These are phyloP conservation scores for Isotomurus palustris DNA, from an alignment of 2,888 invertebrate genomes.

Conservation along the genomic window DNA sequence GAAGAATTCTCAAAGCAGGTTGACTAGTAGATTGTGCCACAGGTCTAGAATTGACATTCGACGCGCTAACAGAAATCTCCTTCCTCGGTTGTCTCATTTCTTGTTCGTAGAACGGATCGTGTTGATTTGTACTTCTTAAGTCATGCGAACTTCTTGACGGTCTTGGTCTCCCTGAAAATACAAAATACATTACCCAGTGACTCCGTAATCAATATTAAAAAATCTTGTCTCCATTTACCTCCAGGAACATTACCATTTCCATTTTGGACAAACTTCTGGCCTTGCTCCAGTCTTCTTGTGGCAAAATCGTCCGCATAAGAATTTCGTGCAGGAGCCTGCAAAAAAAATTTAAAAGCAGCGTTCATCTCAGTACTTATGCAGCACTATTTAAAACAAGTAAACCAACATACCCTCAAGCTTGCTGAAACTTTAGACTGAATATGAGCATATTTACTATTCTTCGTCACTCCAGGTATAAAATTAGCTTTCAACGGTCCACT, in stretches of 20 bases:
- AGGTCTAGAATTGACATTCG: not conserved
- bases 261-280: conserved; percentile 1
- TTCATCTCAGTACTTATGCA: too few relatives aligned
- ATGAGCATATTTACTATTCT: conserved; percentile 43
- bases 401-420: conserved; percentile 32
- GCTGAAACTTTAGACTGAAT: conserved; percentile 37
- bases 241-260: not conserved
- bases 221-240: not conserved
- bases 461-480: conserved; percentile 44
- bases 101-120: too few relatives aligned
- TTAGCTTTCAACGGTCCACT: conserved; percentile 39
- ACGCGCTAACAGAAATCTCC: not conserved
- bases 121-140: conserved; percentile 13
- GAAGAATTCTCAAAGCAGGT: conserved; percentile 1
- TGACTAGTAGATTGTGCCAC: conserved; percentile 8
- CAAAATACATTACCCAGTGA: not conserved
- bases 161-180: conserved; percentile 20
- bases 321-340: not conserved
- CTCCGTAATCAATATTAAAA: not conserved
- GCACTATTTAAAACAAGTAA: too few relatives aligned
- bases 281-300: not conserved
- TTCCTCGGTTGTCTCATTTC: not conserved
- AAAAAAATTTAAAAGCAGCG: not conserved
- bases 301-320: conserved; percentile 4
- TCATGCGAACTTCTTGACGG: conserved; percentile 38